Percentiles rank a stretch among this genome's conserved stretches.
Evolutionary conservation across 2,113 vertebrate species (phyloP).

Genomic region (Cromileptes altivelis): DNA sequence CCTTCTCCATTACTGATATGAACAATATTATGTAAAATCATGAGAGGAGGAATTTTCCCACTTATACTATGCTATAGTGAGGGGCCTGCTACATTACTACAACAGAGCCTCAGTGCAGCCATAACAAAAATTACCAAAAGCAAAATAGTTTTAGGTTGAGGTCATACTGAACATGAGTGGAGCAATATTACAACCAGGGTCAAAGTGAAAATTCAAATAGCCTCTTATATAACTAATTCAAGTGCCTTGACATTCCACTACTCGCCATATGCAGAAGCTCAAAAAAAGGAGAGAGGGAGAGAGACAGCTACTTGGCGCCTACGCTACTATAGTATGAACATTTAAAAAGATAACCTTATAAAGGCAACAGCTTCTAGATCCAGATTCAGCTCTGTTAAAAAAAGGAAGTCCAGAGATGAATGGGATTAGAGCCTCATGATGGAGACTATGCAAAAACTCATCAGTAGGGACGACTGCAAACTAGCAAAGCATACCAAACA

Average conservation of each 20-base stretch:
- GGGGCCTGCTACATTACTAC: background rate
- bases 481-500: slow-evolving; percentile 41
- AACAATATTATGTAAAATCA: slow-evolving; percentile 7
- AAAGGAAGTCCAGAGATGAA: background rate
- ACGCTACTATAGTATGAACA: background rate
- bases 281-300: slow-evolving; percentile 26
- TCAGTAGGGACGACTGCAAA: slow-evolving; percentile 20
- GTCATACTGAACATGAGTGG: slow-evolving; percentile 48
- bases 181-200: slow-evolving; percentile 34
- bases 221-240: slow-evolving; percentile 65
- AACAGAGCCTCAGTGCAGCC: slow-evolving; percentile 2
- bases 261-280: slow-evolving; percentile 45
- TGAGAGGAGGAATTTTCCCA: slow-evolving; percentile 26
- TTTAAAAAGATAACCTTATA: slow-evolving; percentile 1
- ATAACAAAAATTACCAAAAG: slow-evolving; percentile 8
- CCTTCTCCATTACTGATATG: slow-evolving; percentile 24
- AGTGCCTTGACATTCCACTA: slow-evolving; percentile 43
- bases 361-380: background rate
- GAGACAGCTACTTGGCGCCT: slow-evolving; percentile 30
- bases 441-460: slow-evolving; percentile 6
- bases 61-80: background rate
- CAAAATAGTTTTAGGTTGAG: slow-evolving; percentile 57
- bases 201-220: slow-evolving; percentile 44
- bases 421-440: slow-evolving; percentile 21
- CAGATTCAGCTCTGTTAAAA: background rate